Evolutionary conservation across 2,797 vertebrate genomes (phyloP).

Genomic region (Sebastes iracundus): DNA sequence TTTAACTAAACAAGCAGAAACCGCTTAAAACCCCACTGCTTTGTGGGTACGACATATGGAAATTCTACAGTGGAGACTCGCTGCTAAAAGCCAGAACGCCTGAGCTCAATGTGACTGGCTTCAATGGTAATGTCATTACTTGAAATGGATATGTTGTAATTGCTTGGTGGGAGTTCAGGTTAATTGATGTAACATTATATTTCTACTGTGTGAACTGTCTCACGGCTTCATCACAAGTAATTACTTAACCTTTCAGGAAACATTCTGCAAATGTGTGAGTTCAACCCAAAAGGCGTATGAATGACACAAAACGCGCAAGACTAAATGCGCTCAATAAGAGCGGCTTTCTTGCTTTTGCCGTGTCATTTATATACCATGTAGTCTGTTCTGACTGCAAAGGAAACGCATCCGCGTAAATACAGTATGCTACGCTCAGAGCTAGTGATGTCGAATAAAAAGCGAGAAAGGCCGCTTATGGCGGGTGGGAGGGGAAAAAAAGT

Average conservation of each 20-base stretch:
- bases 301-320: no score
- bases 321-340: no score
- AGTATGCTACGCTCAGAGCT: no score
- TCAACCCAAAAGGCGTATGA: no score
- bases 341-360: no score
- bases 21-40: slow-evolving; percentile 2
- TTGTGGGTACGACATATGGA: slow-evolving; percentile 9
- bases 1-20: slow-evolving; percentile 38
- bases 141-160: slow-evolving; percentile 33
- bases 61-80: slow-evolving; percentile 2
- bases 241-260: slow-evolving; percentile 40
- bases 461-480: no score
- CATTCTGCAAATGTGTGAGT: not conserved
- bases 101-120: slow-evolving; percentile 6
- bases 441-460: no score
- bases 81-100: slow-evolving; percentile 8
- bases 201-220: slow-evolving; percentile 38
- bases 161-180: slow-evolving; percentile 33
- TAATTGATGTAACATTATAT: slow-evolving; percentile 39
- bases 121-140: slow-evolving; percentile 23
- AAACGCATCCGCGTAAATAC: no score
- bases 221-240: slow-evolving; percentile 42
- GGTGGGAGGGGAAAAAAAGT: no score
- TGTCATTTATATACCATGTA: no score
- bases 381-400: no score